These are phyloP conservation scores for Gallinago paraguaiae DNA, from an alignment of 2,113 vertebrate genomes.

Conservation along the genomic window DNA sequence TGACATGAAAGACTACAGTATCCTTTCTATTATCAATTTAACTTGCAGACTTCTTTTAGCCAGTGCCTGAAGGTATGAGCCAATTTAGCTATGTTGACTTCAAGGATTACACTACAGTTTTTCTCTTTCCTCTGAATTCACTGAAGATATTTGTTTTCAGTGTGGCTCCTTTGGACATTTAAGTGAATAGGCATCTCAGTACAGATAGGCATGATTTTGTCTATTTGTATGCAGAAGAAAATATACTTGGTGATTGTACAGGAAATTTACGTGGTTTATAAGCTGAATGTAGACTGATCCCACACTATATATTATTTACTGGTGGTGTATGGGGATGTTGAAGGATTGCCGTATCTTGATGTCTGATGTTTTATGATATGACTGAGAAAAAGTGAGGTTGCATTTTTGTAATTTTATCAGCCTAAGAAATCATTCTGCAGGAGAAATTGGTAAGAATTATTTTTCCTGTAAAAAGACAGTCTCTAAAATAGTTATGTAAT, in stretches of 20 bases:
- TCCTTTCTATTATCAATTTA: background rate
- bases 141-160: background rate
- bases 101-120: constrained; percentile 25
- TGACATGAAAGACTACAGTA: background rate
- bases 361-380: background rate
- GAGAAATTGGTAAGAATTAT: background rate
- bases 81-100: background rate
- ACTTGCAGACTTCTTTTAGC: background rate
- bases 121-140: constrained; percentile 37
- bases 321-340: background rate
- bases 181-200: background rate
- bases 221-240: background rate
- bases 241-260: rapidly evolving
- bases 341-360: background rate
- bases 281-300: background rate
- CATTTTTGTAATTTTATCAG: background rate
- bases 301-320: background rate
- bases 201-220: background rate
- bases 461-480: background rate
- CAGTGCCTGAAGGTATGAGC: constrained; percentile 36
- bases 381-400: background rate
- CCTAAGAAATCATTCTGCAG: background rate
- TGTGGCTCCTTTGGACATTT: background rate
- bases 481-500: background rate
- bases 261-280: background rate